phyloP scores from a whole-genome alignment of 2,797 vertebrate genomes.

The Cyprinodon diabolis region DNA sequence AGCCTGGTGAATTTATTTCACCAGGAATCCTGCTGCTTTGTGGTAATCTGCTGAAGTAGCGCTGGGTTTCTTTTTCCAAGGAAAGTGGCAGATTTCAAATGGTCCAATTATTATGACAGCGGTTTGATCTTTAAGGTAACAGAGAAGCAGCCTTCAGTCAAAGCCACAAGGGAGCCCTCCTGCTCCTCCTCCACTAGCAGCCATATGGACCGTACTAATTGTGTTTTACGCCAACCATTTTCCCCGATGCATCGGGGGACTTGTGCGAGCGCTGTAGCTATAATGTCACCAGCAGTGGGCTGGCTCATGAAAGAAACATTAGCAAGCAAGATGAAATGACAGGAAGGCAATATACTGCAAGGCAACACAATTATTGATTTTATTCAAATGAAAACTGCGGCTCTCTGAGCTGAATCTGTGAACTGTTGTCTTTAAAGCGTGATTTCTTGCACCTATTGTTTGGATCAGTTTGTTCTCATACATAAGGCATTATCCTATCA shows the following conservation, averaged over 20 bases:
- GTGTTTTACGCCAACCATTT: conserved; percentile 81
- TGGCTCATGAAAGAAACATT: conserved; percentile 85
- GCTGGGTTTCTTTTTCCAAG: conserved; percentile 1
- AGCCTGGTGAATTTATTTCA: conserved; percentile 64
- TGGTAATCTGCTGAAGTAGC: conserved; percentile 49
- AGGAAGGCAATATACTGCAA: conserved; percentile 78
- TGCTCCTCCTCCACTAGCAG: conserved; percentile 72
- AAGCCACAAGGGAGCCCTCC: conserved; percentile 64
- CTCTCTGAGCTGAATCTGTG: conserved; percentile 48
- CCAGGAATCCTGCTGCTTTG: conserved; percentile 42
- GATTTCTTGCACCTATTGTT: conserved; percentile 43
- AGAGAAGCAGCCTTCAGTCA: conserved; percentile 63
- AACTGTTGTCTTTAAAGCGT: conserved; percentile 51
- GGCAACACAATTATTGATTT: conserved; percentile 83
- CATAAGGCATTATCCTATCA: not conserved
- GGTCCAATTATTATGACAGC: conserved; percentile 73
- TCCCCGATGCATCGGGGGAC: conserved; percentile 76
- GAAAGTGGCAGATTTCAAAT: conserved; percentile 51
- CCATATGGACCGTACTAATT: conserved; percentile 82
- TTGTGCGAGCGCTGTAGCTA: conserved; percentile 77
- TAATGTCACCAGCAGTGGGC: conserved; percentile 78
- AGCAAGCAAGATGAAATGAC: conserved; percentile 75
- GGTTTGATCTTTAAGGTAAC: conserved; percentile 79
- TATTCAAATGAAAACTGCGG: conserved; percentile 73
- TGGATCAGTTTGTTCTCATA: conserved; percentile 34